Percentiles rank a stretch among this genome's conserved stretches.
Evolutionary conservation across 2,888 invertebrate genomes (phyloP).

Genomic region (Harpalus rufipes): DNA sequence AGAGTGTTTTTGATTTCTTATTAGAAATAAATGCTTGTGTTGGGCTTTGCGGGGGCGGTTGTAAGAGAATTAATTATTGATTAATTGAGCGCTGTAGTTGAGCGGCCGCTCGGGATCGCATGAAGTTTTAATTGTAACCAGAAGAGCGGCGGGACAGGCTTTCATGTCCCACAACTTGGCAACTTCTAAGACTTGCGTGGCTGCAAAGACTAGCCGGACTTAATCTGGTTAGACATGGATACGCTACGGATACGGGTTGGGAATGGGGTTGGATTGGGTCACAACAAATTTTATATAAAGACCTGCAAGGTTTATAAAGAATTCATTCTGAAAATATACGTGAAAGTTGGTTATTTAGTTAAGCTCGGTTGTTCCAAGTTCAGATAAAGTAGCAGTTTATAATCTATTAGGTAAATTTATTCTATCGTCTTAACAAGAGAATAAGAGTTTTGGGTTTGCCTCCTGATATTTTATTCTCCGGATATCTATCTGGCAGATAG

Average conservation of each 20-base stretch:
- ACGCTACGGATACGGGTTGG: background rate
- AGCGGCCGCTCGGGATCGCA: constrained; percentile 34
- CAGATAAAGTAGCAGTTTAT: no score
- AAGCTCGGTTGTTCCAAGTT: no score
- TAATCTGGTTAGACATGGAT: constrained; percentile 25
- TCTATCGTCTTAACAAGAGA: no score
- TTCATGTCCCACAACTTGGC: constrained; percentile 43
- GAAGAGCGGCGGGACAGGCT: constrained; percentile 9
- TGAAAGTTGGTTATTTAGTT: no score
- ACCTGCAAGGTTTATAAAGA: no score
- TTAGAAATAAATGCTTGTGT: constrained; percentile 14
- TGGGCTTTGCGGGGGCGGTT: background rate
- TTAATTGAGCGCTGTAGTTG: constrained; percentile 54
- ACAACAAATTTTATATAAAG: no score
- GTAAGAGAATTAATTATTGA: constrained; percentile 54
- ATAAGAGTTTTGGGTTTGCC: no score
- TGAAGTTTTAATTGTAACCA: constrained; percentile 62
- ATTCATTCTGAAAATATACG: no score
- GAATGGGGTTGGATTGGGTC: no score
- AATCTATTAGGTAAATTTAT: no score
- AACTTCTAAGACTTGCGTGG: constrained; percentile 39
- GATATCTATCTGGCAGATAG: no score
- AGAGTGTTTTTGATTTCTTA: constrained; percentile 14
- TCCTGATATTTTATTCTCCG: no score
- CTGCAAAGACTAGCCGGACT: constrained; percentile 13